Evolutionary conservation across 2,888 invertebrate genomes (phyloP).

Genomic region (Lampropteryx suffumata): DNA sequence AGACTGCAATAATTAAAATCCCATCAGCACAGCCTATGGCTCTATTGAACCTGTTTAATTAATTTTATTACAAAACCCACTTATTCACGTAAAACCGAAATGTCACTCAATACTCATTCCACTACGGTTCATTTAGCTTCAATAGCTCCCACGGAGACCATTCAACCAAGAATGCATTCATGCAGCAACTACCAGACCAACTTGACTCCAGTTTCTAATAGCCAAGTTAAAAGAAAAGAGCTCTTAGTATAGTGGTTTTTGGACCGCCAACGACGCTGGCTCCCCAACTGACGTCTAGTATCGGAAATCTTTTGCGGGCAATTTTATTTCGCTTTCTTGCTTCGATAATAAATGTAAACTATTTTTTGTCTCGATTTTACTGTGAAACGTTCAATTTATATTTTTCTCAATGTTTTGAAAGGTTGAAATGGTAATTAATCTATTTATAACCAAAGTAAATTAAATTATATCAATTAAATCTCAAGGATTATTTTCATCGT

Average conservation of each 20-base stretch:
- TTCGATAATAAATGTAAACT: conserved; percentile 4
- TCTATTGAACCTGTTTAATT: background rate
- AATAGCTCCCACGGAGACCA: conserved; percentile 45
- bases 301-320: conserved; percentile 19
- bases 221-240: background rate
- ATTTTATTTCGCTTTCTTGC: conserved; percentile 17
- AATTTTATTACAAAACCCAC: conserved; percentile 1
- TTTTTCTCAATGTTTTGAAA: no score
- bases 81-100: conserved; percentile 4
- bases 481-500: no score
- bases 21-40: background rate
- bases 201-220: conserved; percentile 15
- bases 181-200: conserved; percentile 34
- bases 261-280: conserved; percentile 19
- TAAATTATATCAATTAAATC: no score
- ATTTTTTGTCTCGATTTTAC: conserved; percentile 11
- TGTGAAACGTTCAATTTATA: conserved; percentile 1
- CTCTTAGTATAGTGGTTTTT: conserved; percentile 13
- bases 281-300: conserved; percentile 24
- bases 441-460: no score
- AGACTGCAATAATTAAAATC: no score
- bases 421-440: no score
- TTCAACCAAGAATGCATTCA: conserved; percentile 49
- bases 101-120: conserved; percentile 31
- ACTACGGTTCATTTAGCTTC: conserved; percentile 44